Evolutionary conservation across 2,888 invertebrate genomes (phyloP).

Genomic region (Melinaea menophilus): DNA sequence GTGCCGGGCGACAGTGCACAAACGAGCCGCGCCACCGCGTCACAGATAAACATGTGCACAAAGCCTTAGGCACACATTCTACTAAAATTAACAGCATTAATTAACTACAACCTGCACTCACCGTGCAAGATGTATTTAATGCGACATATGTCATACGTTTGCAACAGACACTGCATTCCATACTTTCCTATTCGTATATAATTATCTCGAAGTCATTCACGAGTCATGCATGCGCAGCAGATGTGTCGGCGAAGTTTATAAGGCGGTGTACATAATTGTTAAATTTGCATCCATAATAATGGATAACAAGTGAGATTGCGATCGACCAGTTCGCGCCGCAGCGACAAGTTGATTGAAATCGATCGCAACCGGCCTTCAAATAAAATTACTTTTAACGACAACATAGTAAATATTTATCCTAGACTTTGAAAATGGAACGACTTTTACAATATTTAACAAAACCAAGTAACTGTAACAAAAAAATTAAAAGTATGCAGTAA

Average conservation of each 20-base stretch:
- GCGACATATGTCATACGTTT: neutral
- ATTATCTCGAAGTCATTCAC: conserved; percentile 44
- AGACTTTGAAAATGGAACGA: conserved; percentile 3
- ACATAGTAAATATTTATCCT: conserved; percentile 16
- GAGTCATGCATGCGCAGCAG: conserved; percentile 54
- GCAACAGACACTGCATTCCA: neutral
- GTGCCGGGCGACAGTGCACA: conserved; percentile 54
- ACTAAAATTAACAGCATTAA: conserved; percentile 1
- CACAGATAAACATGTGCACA: conserved; percentile 22
- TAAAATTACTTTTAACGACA: conserved; percentile 19
- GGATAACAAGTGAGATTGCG: conserved; percentile 67
- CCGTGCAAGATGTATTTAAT: neutral
- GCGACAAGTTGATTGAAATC: conserved; percentile 55
- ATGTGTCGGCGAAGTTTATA: conserved; percentile 42
- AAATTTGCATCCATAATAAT: conserved; percentile 71
- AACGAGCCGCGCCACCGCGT: conserved; percentile 51
- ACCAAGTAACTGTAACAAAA: neutral
- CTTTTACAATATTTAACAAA: conserved; percentile 6
- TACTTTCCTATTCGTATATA: conserved; percentile 35
- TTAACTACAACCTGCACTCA: neutral
- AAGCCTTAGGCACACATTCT: conserved; percentile 6
- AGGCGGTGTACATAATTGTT: conserved; percentile 59
- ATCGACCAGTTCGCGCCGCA: conserved; percentile 64
- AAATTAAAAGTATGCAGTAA: neutral
- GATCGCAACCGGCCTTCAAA: conserved; percentile 26